Percentiles rank a stretch among this genome's conserved stretches.
phyloP scores from a whole-genome alignment of 2,888 invertebrate genomes.

The Habroteleia sp. region DNA sequence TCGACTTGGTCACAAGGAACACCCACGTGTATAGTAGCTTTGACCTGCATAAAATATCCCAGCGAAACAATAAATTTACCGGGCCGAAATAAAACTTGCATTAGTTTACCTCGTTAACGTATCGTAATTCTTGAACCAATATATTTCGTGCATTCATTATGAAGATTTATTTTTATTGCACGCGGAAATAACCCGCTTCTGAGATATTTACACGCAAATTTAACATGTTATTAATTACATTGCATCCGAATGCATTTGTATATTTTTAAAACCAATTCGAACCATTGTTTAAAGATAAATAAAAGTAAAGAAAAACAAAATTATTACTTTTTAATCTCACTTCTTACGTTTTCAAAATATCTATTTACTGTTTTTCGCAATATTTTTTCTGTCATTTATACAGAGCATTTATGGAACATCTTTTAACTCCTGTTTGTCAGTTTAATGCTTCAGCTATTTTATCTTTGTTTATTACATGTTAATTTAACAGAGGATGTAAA shows the following conservation, averaged over 20 bases:
- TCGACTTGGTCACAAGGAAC: conserved; percentile 29
- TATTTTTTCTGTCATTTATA: no score
- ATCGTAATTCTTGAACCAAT: conserved; percentile 7
- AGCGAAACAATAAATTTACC: conserved; percentile 21
- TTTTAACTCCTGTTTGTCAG: no score
- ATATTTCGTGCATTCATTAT: conserved; percentile 15
- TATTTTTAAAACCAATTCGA: no score
- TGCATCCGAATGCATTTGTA: not conserved
- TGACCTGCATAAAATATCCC: conserved; percentile 18
- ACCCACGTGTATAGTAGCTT: conserved; percentile 20
- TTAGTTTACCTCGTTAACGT: conserved; percentile 20
- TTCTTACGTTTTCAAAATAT: no score
- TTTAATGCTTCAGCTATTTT: no score
- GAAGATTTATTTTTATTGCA: conserved; percentile 23
- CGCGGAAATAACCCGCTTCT: conserved; percentile 5
- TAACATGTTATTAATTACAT: conserved; percentile 15
- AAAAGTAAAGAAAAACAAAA: not conserved
- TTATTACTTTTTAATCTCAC: no score
- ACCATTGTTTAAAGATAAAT: no score
- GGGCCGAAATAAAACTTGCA: conserved; percentile 15
- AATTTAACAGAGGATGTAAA: no score
- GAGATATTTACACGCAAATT: conserved; percentile 20
- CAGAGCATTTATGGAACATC: no score
- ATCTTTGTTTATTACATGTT: no score
- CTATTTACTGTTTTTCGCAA: no score